Conservation (phyloP, 2,888 invertebrate species). For the Himalopsyche anomala region DNA sequence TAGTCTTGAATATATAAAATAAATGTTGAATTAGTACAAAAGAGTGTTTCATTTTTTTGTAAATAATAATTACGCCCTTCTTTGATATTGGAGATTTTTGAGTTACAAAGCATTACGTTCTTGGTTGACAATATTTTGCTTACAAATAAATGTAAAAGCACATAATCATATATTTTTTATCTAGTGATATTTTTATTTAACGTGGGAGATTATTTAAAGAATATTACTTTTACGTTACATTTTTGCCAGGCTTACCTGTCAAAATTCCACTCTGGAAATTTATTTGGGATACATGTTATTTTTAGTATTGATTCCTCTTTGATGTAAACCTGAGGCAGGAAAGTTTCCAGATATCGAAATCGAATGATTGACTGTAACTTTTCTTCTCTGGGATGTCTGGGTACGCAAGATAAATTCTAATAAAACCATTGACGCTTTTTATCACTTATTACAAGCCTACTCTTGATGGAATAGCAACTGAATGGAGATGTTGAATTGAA, state of each 20-base stretch:
- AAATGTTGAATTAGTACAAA: no score
- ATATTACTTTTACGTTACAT: no score
- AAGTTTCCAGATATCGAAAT: constrained; percentile 15
- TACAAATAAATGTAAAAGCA: no score
- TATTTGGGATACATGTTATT: constrained; percentile 9
- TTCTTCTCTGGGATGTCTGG: background rate
- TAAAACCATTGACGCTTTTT: constrained; percentile 38
- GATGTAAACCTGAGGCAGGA: constrained; percentile 32
- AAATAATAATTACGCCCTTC: no score
- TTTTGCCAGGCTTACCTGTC: background rate
- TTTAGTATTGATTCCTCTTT: constrained; percentile 19
- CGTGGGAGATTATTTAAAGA: no score
- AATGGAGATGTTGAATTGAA: background rate
- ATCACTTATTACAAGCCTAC: background rate
- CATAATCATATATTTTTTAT: no score
- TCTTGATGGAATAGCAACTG: background rate
- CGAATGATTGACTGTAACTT: constrained; percentile 40
- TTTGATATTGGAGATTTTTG: no score
- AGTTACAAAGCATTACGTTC: no score
- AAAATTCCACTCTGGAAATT: background rate
- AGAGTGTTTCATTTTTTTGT: no score
- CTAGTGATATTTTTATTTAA: no score
- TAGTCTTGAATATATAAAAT: no score
- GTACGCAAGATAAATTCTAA: constrained; percentile 25
- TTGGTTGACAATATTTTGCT: no score